Evolutionary conservation across 2,797 vertebrate genomes (phyloP), one percentile per base, ranked within the genome.

Genomic region (Chloroceryle inda): DNA sequence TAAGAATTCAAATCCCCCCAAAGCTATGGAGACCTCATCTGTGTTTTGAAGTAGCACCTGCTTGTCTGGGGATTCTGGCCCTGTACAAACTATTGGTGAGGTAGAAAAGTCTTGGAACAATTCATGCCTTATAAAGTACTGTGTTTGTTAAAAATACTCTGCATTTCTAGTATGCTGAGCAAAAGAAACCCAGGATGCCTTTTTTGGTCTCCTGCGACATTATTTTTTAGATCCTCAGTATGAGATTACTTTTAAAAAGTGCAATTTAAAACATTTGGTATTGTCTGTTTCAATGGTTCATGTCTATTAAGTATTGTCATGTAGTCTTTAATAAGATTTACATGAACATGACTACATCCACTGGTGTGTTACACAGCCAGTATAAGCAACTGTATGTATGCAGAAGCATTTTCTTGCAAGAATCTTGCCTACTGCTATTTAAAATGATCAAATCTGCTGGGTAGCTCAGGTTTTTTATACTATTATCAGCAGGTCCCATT

Each of bases 11-110:
- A 45, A 16, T 76, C 16, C 16, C 58, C 6, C 35, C 33, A 52
- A 85, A 92, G 64, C 72, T 89, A 89, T 94, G 64, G 79, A 88
- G 69, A 83, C 49, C 75, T 92, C 86, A 91, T 81, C 68, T 92
- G 84, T 77, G 78, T 92, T 91, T 92, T 62, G 74, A 89, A 95
- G 53, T 52, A 88, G 61, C 91, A 88, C 68, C 66, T 94, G 79
- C 85, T 92, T 84, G 89, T 88, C 44, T 61, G 42, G 42, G 61
- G 62, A 73, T 85, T 82, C 33, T 75, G 66, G 22, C 82, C 33
- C 53, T 53, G 21, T 59, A 47, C 5, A 4, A 75, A 13, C 37
- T 77, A 29, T 45, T 92, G 75, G 37, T 11, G 2, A 88, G 42
- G 61, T 78, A 85, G 78, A 52, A 33, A 75, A 58, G 55, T 72